Conservation (phyloP, 2,113 vertebrate genomes). For the Rhabdomys dilectus region DNA sequence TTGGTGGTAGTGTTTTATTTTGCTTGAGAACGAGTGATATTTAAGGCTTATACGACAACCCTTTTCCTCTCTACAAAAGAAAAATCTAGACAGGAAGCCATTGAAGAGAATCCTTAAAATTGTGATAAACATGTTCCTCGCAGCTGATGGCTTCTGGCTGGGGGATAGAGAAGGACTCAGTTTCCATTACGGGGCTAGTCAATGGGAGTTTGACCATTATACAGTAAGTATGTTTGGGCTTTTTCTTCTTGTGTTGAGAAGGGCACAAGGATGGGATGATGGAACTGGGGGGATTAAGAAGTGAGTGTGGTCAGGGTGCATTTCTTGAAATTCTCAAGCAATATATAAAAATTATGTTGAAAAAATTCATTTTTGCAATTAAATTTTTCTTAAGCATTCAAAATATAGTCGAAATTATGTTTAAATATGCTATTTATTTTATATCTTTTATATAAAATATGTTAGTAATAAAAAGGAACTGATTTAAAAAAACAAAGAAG, state of each 20-base stretch:
- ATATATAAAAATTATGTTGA: neutral
- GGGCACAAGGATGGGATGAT: neutral
- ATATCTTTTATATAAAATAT: slow-evolving; percentile 10
- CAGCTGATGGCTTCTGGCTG: neutral
- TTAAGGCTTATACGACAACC: neutral
- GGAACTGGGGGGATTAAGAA: no score
- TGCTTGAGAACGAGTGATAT: neutral
- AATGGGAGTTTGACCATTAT: neutral
- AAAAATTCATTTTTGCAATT: neutral
- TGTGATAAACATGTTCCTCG: no score
- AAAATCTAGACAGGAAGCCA: neutral
- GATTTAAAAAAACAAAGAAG: neutral
- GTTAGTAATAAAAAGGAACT: neutral
- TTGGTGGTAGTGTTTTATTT: no score
- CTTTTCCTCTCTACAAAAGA: neutral
- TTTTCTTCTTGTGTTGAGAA: neutral
- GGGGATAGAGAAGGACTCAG: neutral
- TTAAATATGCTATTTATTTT: neutral
- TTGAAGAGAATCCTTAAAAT: neutral
- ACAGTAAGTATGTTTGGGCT: neutral
- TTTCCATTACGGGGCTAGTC: neutral
- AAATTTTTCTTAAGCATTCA: neutral
- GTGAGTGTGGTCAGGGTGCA: neutral
- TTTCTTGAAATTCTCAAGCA: neutral
- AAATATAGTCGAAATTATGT: neutral